A percentile compares a stretch with the other conserved stretches of the same genome.
These are phyloP conservation scores for Petrocephalus sullivani DNA, from an alignment of 2,797 vertebrate species.

Conservation along the genomic window DNA sequence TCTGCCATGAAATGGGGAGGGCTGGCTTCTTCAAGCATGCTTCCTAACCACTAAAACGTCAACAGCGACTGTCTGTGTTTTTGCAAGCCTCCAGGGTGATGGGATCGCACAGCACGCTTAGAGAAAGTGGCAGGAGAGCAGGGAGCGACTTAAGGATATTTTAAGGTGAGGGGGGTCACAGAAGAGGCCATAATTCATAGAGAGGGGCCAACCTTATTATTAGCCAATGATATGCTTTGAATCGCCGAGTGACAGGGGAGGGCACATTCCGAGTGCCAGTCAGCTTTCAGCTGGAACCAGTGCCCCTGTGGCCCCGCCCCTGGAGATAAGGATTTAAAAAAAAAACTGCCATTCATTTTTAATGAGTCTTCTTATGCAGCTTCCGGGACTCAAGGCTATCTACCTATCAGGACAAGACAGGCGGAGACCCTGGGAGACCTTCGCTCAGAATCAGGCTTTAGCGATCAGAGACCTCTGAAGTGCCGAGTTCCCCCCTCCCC, in stretches of 20 bases:
- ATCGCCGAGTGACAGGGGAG: not conserved
- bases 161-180: not conserved
- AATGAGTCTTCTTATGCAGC: conserved; percentile 41
- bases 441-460: not conserved
- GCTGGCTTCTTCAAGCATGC: not conserved
- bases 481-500: not conserved
- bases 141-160: not conserved
- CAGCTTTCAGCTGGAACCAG: not conserved
- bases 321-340: conserved; percentile 33
- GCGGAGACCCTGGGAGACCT: not conserved
- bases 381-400: not conserved
- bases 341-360: conserved; percentile 58
- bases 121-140: conserved; percentile 30
- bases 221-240: not conserved
- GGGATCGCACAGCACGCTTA: conserved; percentile 49
- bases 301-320: not conserved
- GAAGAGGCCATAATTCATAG: not conserved
- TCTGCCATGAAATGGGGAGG: not conserved
- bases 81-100: conserved; percentile 42
- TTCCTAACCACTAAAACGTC: not conserved
- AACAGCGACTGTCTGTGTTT: conserved; percentile 34
- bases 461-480: not conserved
- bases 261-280: not conserved
- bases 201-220: not conserved
- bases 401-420: not conserved